Conservation (phyloP, 2,113 vertebrate species). For the Oxyura jamaicensis region DNA sequence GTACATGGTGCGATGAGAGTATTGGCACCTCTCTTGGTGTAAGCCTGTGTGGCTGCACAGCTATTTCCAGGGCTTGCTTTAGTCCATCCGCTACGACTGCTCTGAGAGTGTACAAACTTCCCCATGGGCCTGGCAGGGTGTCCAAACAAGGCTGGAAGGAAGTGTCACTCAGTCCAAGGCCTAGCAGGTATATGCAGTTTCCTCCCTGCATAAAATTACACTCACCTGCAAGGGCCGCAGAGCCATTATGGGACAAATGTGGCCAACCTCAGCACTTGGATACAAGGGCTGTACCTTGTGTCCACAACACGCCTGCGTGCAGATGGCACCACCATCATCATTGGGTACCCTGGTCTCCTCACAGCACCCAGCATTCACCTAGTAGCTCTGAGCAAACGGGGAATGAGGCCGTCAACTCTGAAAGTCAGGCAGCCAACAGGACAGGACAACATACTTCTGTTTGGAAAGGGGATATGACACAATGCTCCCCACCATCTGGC, state of each 20-base stretch:
- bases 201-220: neutral
- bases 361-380: neutral
- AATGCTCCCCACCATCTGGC: neutral
- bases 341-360: neutral
- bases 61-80: neutral
- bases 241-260: neutral
- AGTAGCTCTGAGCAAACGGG: neutral
- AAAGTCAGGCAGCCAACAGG: rapidly evolving
- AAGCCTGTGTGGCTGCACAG: rapidly evolving
- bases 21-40: rapidly evolving
- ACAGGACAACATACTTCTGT: neutral
- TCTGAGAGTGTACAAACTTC: neutral
- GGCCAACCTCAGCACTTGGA: neutral
- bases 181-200: neutral
- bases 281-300: neutral
- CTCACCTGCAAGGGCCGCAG: neutral
- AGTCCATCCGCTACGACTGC: neutral
- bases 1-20: neutral
- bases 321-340: neutral
- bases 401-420: neutral
- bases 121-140: rapidly evolving
- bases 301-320: neutral
- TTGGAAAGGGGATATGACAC: neutral
- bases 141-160: neutral
- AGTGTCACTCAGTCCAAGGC: neutral